phyloP scores from a whole-genome alignment of 1,140 invertebrate species.

The Drosophila saltans region DNA sequence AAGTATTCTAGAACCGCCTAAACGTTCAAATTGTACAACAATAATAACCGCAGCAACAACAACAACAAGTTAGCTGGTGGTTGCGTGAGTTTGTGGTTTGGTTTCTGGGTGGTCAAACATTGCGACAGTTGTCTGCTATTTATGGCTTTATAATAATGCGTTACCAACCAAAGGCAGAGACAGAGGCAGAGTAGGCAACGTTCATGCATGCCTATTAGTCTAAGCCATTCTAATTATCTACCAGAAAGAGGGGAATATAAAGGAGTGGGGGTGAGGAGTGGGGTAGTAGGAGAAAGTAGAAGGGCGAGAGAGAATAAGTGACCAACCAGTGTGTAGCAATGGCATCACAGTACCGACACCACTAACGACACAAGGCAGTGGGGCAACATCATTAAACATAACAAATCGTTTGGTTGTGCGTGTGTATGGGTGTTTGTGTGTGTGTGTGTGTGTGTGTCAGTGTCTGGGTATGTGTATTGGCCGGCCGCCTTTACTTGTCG shows the following conservation, averaged over 20 bases:
- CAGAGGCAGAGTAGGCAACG: not conserved
- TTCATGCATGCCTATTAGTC: slow-evolving; percentile 39
- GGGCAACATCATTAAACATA: slow-evolving; percentile 65
- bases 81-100: no score
- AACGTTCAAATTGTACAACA: no score
- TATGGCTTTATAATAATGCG: slow-evolving; percentile 38
- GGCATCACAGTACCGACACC: not conserved
- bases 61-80: no score
- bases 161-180: not conserved
- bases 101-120: slow-evolving; percentile 23
- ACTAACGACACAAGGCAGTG: slow-evolving; percentile 15
- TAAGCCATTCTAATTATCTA: slow-evolving; percentile 57
- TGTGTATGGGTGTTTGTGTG: slow-evolving; percentile 19
- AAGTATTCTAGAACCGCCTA: slow-evolving; percentile 24
- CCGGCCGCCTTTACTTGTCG: slow-evolving; percentile 59
- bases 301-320: not conserved
- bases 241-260: not conserved
- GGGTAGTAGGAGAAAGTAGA: not conserved
- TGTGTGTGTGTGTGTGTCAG: slow-evolving; percentile 14
- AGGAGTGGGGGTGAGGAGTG: no score
- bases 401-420: slow-evolving; percentile 46
- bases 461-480: slow-evolving; percentile 19
- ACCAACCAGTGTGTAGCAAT: slow-evolving; percentile 24
- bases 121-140: slow-evolving; percentile 46
- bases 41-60: no score